These are phyloP conservation scores for Formicarius rufipectus DNA, from an alignment of 2,113 vertebrate species.

Conservation along the genomic window DNA sequence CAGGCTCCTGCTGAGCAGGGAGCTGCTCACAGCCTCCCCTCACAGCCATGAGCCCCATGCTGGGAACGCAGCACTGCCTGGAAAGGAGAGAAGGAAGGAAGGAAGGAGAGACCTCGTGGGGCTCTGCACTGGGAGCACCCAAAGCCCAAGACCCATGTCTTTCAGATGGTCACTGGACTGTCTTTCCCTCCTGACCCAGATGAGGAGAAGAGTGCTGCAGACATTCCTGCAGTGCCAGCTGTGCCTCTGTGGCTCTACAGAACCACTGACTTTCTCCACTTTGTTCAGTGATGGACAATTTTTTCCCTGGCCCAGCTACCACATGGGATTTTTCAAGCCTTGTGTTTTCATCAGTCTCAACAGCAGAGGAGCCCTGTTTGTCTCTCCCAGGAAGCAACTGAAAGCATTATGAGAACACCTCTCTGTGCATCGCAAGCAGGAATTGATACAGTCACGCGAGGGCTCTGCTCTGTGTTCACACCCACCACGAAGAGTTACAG, in stretches of 20 bases:
- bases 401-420: background rate
- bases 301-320: background rate
- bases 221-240: background rate
- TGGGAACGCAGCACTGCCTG: background rate
- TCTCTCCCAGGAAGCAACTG: background rate
- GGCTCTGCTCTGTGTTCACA: background rate
- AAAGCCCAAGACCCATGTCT: background rate
- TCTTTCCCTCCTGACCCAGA: background rate
- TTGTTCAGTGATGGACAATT: background rate
- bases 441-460: background rate
- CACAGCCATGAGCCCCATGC: background rate
- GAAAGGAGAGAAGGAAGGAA: background rate
- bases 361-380: background rate
- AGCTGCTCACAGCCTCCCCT: background rate
- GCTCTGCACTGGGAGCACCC: background rate
- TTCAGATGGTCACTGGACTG: background rate
- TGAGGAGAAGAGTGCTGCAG: background rate
- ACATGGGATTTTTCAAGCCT: background rate
- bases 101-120: rapidly evolving
- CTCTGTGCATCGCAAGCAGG: background rate
- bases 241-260: background rate
- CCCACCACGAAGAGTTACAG: background rate
- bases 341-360: background rate
- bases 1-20: background rate
- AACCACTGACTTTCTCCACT: background rate